Conservation (phyloP, 2,888 invertebrate species). For the Torymus texanus region DNA sequence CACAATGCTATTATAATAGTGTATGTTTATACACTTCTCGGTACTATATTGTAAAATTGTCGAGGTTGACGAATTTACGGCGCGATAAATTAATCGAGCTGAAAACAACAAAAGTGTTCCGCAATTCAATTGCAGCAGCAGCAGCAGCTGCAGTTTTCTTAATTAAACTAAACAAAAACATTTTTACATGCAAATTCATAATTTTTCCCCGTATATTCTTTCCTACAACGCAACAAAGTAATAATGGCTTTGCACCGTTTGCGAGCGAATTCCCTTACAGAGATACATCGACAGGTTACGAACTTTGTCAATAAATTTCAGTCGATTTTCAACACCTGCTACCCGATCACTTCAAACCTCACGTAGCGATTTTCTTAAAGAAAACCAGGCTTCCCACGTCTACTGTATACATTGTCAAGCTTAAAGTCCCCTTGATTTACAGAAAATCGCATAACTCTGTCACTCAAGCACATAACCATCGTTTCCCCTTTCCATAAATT, state of each 20-base stretch:
- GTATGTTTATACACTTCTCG: not conserved
- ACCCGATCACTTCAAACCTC: too few species aligned
- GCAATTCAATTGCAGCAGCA: not conserved
- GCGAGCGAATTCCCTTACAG: too few species aligned
- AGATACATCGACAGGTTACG: too few species aligned
- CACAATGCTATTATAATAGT: not conserved
- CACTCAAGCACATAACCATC: constrained; percentile 23
- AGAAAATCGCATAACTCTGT: constrained; percentile 26
- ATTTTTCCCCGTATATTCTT: too few species aligned
- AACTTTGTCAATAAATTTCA: too few species aligned
- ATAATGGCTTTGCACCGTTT: too few species aligned
- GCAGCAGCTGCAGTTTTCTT: not conserved
- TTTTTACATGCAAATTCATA: constrained; percentile 8
- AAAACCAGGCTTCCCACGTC: too few species aligned
- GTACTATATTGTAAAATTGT: constrained; percentile 3
- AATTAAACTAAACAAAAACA: constrained; percentile 17
- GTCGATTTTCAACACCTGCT: too few species aligned
- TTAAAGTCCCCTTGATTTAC: constrained; percentile 6
- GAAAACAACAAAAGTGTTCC: too few species aligned
- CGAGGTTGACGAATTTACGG: constrained; percentile 16
- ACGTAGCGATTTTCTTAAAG: too few species aligned
- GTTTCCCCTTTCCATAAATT: constrained; percentile 44
- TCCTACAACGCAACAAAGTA: too few species aligned
- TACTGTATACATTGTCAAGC: too few species aligned
- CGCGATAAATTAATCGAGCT: not conserved